Base-by-base conservation (phyloP, 2,888 invertebrate genomes). In the Dasysyrphus tricinctus region DNA sequence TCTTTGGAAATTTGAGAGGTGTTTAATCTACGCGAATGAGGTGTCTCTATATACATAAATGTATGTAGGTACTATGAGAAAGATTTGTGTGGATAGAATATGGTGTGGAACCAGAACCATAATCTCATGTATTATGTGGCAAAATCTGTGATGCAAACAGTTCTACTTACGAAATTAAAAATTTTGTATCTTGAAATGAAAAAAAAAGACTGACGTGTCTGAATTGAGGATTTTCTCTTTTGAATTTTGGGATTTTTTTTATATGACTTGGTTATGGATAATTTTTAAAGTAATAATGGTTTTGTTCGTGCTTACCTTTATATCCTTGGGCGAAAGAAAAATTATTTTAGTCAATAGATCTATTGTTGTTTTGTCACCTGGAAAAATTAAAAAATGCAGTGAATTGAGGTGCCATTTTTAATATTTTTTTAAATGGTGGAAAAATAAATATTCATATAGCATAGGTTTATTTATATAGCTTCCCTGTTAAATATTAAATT, bases 101-200 rank as follows among this genome's bases (percentile, higher is more conserved):
- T 57, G 72, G 76, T 37, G 70, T 54, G 49, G 42, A 81, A 81
- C 82, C 78, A 39, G 34, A 74, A 81, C 82, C 82, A 34, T 82
- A 82, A 86, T 75, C 82, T 82, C 80, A 79, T 86, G 78, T 78
- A 82, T 86, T 72, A 86, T 86, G 86, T 78, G 78, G 29, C 19
- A 57, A 79, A 82, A 79, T 82, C 86, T 79, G 72, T 79, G 82
- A 75, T 79, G 82, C 82, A 86, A 82, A 86, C 86, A 86, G 78
- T 74, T 86, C 75, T 82, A 86, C 86, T 86, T 78, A 86, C 82
- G 78, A 82, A 86, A 86, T 86, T 86, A 86, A 86, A 86, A 81
- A 75, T 59, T 59, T 24, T 63, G 51, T 65, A 59, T 56, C 42
- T 19, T 24, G 51, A 39, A 67, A 47, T 47, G 29, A 32, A 56